A percentile compares a stretch with the other conserved stretches of the same genome.
Evolutionary conservation across 2,113 vertebrate species (phyloP).

Genomic region (Gyps fulvus): DNA sequence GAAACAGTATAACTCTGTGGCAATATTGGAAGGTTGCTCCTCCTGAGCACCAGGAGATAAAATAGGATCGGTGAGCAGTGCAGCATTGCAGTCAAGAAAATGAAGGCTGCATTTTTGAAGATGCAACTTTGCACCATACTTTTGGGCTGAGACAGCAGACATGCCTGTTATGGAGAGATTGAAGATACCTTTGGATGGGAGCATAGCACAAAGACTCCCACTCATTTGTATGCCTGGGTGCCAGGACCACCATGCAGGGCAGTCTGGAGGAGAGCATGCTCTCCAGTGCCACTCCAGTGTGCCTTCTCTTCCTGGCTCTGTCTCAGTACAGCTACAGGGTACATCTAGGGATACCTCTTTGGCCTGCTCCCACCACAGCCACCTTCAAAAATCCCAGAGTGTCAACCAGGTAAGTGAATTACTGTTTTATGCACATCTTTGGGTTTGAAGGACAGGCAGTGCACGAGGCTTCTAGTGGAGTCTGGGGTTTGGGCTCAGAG

Average conservation of each 20-base stretch:
- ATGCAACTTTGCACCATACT: background rate
- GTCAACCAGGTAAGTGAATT: background rate
- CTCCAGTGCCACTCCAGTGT: background rate
- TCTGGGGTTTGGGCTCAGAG: background rate
- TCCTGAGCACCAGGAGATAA: background rate
- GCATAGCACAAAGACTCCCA: background rate
- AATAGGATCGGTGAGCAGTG: background rate
- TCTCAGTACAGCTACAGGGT: background rate
- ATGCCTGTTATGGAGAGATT: rapidly evolving
- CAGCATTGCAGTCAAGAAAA: background rate
- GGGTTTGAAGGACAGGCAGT: background rate
- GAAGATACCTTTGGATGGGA: background rate
- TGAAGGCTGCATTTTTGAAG: background rate
- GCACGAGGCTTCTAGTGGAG: background rate
- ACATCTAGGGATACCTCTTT: background rate
- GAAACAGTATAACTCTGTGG: background rate
- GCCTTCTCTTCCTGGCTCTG: background rate
- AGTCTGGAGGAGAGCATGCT: background rate
- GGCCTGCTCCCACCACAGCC: background rate
- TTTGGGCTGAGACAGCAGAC: background rate
- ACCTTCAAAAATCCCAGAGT: background rate
- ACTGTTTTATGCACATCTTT: background rate
- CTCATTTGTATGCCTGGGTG: background rate
- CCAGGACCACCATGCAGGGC: background rate
- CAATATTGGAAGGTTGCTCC: background rate